phyloP scores from a whole-genome alignment of 2,797 vertebrate genomes.

The Rhinatrema bivittatum region DNA sequence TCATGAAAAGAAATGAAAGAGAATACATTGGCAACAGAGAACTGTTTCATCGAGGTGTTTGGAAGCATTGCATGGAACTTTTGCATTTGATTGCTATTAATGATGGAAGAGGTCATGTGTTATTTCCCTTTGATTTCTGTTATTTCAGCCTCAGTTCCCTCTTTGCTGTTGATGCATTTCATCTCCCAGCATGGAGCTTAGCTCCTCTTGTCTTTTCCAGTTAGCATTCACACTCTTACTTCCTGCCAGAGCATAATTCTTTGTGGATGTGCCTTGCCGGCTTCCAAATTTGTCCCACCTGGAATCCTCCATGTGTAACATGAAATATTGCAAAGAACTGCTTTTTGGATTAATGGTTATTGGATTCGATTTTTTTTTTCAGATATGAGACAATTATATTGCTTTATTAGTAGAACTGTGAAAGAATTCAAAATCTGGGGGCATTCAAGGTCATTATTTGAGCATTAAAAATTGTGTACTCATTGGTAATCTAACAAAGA shows the following conservation, averaged over 20 bases:
- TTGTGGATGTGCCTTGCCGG: conserved; percentile 4
- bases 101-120: conserved; percentile 19
- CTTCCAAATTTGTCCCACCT: background rate
- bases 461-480: too few relatives aligned
- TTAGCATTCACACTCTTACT: conserved; percentile 6
- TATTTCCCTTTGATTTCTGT: conserved; percentile 12
- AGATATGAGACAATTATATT: background rate
- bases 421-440: too few relatives aligned
- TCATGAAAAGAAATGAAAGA: conserved; percentile 43
- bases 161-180: conserved; percentile 19
- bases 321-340: background rate
- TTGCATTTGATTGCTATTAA: conserved; percentile 25
- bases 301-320: background rate
- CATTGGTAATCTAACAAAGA: too few relatives aligned
- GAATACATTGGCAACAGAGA: background rate
- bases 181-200: conserved; percentile 11
- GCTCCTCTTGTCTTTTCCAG: background rate
- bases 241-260: conserved; percentile 2
- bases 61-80: conserved; percentile 18
- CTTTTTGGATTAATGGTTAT: background rate
- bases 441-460: too few relatives aligned
- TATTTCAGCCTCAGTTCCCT: conserved; percentile 12
- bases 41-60: conserved; percentile 7
- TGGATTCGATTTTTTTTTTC: background rate
- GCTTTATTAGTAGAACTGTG: background rate